phyloP scores from a whole-genome alignment of 23 tunicate species.

The Trididemnum clinides region DNA sequence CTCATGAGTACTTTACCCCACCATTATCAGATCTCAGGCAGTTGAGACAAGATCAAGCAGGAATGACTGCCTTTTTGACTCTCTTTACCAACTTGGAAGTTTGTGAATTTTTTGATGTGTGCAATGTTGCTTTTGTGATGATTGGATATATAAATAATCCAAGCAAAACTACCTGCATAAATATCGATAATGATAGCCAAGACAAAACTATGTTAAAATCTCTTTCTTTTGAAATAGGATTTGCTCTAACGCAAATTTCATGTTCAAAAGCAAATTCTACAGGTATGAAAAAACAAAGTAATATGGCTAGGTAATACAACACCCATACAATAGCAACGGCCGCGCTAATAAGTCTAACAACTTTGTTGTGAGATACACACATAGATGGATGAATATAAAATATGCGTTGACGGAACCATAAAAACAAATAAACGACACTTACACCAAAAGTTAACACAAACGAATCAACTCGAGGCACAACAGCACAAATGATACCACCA shows the following conservation, averaged over 20 bases:
- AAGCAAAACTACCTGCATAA: conserved; percentile 63
- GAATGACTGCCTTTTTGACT: conserved; percentile 58
- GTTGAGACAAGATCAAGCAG: too few relatives aligned
- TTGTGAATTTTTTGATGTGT: too few relatives aligned
- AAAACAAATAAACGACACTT: conserved; percentile 38
- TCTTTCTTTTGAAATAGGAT: background rate
- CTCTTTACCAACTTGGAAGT: conserved; percentile 9
- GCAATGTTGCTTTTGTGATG: background rate
- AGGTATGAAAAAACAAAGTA: background rate
- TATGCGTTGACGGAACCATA: conserved; percentile 78
- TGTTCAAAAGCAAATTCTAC: conserved; percentile 4
- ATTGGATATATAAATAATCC: conserved; percentile 64
- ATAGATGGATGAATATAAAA: conserved; percentile 64
- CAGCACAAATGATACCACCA: too few relatives aligned
- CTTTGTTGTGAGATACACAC: conserved; percentile 27
- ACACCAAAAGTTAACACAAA: background rate
- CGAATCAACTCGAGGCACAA: background rate
- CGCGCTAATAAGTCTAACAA: conserved; percentile 30
- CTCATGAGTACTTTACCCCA: too few relatives aligned
- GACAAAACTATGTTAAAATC: conserved; percentile 16
- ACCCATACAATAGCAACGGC: conserved; percentile 43
- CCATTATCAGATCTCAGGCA: too few relatives aligned
- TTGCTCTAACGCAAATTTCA: conserved; percentile 18
- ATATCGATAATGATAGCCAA: conserved; percentile 37
- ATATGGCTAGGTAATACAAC: conserved; percentile 24